Percentiles rank a stretch among this genome's conserved stretches.
These are phyloP conservation scores for Anas bahamensis DNA, from an alignment of 2,797 vertebrate genomes.

Conservation along the genomic window DNA sequence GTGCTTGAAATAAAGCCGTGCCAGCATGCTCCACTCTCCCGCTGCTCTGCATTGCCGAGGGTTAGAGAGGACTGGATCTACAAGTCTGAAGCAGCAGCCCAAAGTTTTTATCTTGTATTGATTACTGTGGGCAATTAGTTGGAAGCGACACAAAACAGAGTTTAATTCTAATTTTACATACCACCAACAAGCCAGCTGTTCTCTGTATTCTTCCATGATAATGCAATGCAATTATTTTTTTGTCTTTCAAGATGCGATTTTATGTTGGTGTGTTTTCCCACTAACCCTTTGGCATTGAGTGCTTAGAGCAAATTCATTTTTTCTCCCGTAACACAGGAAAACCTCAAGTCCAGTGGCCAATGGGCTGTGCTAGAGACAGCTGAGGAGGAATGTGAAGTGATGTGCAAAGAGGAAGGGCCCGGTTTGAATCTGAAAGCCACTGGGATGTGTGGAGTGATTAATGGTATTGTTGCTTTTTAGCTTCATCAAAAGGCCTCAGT, in stretches of 20 bases:
- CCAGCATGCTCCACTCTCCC: background rate
- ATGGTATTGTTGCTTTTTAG: slow-evolving; percentile 64
- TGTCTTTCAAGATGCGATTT: slow-evolving; percentile 64
- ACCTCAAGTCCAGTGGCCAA: background rate
- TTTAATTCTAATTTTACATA: slow-evolving; percentile 75
- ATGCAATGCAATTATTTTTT: slow-evolving; percentile 59
- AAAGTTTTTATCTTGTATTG: slow-evolving; percentile 5
- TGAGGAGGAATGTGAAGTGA: background rate
- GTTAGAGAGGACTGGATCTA: background rate
- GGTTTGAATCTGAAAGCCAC: slow-evolving; percentile 12
- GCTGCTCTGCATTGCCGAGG: background rate
- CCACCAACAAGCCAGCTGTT: slow-evolving; percentile 72
- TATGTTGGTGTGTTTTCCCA: slow-evolving; percentile 12
- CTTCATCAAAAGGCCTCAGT: slow-evolving; percentile 71
- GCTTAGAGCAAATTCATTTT: background rate
- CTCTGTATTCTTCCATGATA: slow-evolving; percentile 53
- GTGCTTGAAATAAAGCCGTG: accelerated
- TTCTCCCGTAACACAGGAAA: background rate
- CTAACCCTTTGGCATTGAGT: background rate
- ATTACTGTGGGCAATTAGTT: slow-evolving; percentile 66
- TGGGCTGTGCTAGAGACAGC: background rate
- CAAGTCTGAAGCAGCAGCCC: slow-evolving; percentile 3
- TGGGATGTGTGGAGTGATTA: slow-evolving; percentile 46
- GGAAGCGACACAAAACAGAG: slow-evolving; percentile 72
- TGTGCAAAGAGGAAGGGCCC: background rate